phyloP scores from a whole-genome alignment of 1,140 invertebrate genomes.

The Rhyzopertha dominica region DNA sequence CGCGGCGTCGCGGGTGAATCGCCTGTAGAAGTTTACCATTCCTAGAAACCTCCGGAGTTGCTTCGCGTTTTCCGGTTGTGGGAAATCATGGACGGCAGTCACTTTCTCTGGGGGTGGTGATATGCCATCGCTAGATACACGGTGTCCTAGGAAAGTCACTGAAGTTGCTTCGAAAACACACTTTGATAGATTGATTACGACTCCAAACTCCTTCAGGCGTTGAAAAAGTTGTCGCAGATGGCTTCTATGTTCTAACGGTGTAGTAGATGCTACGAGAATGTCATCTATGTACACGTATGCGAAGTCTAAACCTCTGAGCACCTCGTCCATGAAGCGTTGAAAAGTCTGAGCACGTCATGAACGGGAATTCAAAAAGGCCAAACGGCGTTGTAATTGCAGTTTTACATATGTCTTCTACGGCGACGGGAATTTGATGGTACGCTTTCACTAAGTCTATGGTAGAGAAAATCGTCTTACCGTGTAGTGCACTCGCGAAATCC shows the following conservation, averaged over 20 bases:
- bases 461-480: conserved; percentile 33
- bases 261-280: conserved; percentile 33
- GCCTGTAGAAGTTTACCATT: conserved; percentile 40
- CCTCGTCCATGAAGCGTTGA: conserved; percentile 20
- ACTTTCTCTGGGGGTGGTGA: conserved; percentile 34
- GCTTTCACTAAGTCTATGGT: too few species aligned
- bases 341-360: conserved; percentile 24
- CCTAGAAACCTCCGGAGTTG: conserved; percentile 37
- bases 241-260: conserved; percentile 27
- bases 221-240: conserved; percentile 32
- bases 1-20: conserved; percentile 30
- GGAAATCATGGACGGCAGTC: conserved; percentile 24
- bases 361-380: too few species aligned
- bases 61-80: conserved; percentile 21
- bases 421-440: too few species aligned
- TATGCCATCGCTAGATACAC: conserved; percentile 29
- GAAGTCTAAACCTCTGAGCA: conserved; percentile 17
- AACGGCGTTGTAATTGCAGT: too few species aligned
- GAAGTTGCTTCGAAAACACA: conserved; percentile 25
- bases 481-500: conserved; percentile 38
- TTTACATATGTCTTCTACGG: too few species aligned
- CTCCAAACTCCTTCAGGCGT: conserved; percentile 22
- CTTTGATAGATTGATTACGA: conserved; percentile 37
- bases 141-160: conserved; percentile 38
- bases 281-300: conserved; percentile 33